These are phyloP conservation scores for Fistularia commersonii DNA, from an alignment of 2,797 vertebrate genomes.

Conservation along the genomic window DNA sequence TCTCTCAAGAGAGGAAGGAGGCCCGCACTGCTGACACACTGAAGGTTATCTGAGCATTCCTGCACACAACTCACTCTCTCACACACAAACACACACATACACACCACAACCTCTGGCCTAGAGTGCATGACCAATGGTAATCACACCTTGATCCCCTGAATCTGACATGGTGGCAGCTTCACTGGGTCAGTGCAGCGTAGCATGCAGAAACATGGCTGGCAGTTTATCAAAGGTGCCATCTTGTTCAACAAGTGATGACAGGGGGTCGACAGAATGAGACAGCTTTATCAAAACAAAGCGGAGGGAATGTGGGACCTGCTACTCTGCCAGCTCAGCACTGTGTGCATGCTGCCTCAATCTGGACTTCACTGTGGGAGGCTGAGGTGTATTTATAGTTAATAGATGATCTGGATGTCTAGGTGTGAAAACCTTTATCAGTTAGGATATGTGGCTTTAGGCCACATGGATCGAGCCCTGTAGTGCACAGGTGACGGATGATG, in stretches of 20 bases:
- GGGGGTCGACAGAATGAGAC: neutral
- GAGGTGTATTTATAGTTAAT: constrained; percentile 31
- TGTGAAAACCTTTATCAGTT: constrained; percentile 4
- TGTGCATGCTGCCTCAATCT: constrained; percentile 19
- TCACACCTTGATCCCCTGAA: constrained; percentile 30
- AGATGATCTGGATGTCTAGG: constrained; percentile 13
- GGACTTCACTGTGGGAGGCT: constrained; percentile 23
- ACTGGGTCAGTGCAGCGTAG: constrained; percentile 19
- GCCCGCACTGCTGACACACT: constrained; percentile 53
- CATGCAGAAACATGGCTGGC: neutral
- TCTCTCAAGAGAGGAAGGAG: constrained; percentile 66
- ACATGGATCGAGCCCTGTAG: neutral
- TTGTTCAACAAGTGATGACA: constrained; percentile 24
- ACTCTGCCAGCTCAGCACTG: constrained; percentile 10
- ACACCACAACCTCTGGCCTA: neutral
- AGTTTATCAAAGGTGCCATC: constrained; percentile 21
- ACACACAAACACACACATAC: constrained; percentile 7
- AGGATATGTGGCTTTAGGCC: constrained; percentile 13
- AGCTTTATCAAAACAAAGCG: constrained; percentile 22
- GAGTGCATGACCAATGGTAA: constrained; percentile 4
- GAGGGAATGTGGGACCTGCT: constrained; percentile 18
- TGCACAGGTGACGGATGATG: neutral
- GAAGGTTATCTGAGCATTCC: constrained; percentile 63
- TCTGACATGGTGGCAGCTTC: constrained; percentile 19
- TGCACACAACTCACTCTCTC: constrained; percentile 18